phyloP scores from a whole-genome alignment of 1,140 invertebrate genomes.

The Aphaenogaster rudis region DNA sequence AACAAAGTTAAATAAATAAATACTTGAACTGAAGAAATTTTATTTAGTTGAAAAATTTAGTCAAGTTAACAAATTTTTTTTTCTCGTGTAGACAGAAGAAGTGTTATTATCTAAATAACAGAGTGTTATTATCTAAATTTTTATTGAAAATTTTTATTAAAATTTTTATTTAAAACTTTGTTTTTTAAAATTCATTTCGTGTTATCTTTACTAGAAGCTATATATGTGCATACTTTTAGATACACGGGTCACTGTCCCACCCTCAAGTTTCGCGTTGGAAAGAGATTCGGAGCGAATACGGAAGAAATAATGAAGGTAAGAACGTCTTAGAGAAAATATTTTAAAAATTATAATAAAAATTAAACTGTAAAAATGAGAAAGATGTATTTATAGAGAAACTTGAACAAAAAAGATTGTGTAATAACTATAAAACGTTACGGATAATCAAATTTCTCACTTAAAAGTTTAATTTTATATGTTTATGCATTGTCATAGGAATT shows the following conservation, averaged over 20 bases:
- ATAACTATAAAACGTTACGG: background rate
- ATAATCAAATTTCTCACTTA: background rate
- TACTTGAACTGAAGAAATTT: too few relatives aligned
- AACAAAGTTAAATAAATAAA: too few relatives aligned
- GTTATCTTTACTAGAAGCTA: background rate
- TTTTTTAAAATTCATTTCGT: background rate
- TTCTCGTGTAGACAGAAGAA: too few relatives aligned
- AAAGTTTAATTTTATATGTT: background rate
- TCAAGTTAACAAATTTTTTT: too few relatives aligned
- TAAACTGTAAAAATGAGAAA: background rate
- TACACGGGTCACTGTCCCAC: constrained; percentile 93
- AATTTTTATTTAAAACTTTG: too few relatives aligned
- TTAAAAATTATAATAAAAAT: background rate
- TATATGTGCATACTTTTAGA: constrained; percentile 82
- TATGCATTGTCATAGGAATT: constrained; percentile 82
- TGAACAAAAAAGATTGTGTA: background rate
- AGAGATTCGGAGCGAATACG: constrained; percentile 91
- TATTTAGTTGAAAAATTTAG: too few relatives aligned
- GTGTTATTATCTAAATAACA: background rate
- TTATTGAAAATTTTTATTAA: too few relatives aligned
- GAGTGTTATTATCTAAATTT: background rate
- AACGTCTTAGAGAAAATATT: background rate
- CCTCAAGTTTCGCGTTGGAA: constrained; percentile 90
- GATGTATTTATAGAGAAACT: background rate
- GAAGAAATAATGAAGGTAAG: constrained; percentile 90